Evolutionary conservation across 2,888 invertebrate genomes (phyloP), one percentile per base, ranked within the genome.

Genomic region (Microchrysa polita): DNA sequence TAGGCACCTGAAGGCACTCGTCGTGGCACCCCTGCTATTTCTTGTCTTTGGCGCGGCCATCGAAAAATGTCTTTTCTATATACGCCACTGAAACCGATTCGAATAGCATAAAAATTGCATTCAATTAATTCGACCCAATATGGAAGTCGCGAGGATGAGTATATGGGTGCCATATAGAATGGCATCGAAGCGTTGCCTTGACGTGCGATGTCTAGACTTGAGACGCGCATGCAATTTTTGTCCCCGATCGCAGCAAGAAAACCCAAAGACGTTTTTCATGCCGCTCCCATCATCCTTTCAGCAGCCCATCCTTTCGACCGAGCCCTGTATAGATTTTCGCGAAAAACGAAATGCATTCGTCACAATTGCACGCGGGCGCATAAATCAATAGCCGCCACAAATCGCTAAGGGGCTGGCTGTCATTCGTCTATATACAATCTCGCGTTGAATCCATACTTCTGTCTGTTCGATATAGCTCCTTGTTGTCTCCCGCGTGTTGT

Each of bases 41-140:
- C 65, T 65, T 65, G 65, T 48, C 44, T 14, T 14, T 22, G 20
- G 44, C 27, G 27, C 27, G 27, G 27, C 27, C 27, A 34, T 34
- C 27, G 27, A 34, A 34, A 34, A 34, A 34, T 34, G 27, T 34
- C 27, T 34, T 20, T n/a, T 44, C 65, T 10, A 12, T 65, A 65
- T 65, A 48, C n/a, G n/a, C n/a, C n/a, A n/a, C n/a, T n/a, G 65
- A 65, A 48, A 48, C 65, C 65, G 12, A 65, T 4, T 44, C 22
- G 34, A 48, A 65, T 65, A 65, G 65, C 65, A 65, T 65, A 65
- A 65, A 69, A 69, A 69, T 69, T 69, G 69, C 55, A 57, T 55
- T 69, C 69, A 69, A 69, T 69, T 69, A 69, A 69, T 69, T 69
- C 69, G 55, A 55, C 69, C 57, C 55, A 69, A 69, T 69, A 69